Evolutionary conservation across 2,797 vertebrate genomes (phyloP), one percentile per base, ranked within the genome.

Genomic region (Falco naumanni): DNA sequence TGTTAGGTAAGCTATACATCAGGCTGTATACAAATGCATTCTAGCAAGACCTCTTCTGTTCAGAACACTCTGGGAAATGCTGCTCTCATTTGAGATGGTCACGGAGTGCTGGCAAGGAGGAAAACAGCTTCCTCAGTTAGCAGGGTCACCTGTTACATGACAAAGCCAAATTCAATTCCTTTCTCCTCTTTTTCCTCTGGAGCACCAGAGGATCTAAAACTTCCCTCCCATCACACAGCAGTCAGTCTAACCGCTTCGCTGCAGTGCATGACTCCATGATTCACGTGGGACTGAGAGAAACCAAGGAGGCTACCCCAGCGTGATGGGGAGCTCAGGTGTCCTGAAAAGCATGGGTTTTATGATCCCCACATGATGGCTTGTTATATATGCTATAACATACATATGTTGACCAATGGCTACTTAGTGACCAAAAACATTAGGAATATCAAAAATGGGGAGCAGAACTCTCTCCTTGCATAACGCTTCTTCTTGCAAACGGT

Each of bases 81-180:
- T 89, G 16, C 11, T 28, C 4, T 63, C 34, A 59, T 47, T 87
- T 71, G 28, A 89, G 88, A 71, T 4, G 3, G 11, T n/a, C 37
- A 43, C n/a, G 5, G 2, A 78, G 7, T 28, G 3, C 15, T 56
- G 28, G 9, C 0, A 0, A 80, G 21, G 20, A 65, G 26, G 6
- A 89, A 72, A 87, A 65, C 8, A 69, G 10, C 25, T 66, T 29
- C 29, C 12, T 61, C 56, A 51, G 33, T 53, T 79, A 76, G 28
- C 34, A 63, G 22, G 14, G 28, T 71, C 22, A 48, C 34, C 15
- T 72, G 14, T 37, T 47, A 48, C 1, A 14, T 7, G 33, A n/a
- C 16, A 81, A 70, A 87, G 28, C 5, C 64, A 60, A 80, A 91
- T 60, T 80, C 28, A 20, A 26, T 80, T 68, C 37, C 11, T 53